A percentile compares a stretch with the other conserved stretches of the same genome.
Conservation (phyloP, 2,888 invertebrate species). For the Strigamia crassipes region DNA sequence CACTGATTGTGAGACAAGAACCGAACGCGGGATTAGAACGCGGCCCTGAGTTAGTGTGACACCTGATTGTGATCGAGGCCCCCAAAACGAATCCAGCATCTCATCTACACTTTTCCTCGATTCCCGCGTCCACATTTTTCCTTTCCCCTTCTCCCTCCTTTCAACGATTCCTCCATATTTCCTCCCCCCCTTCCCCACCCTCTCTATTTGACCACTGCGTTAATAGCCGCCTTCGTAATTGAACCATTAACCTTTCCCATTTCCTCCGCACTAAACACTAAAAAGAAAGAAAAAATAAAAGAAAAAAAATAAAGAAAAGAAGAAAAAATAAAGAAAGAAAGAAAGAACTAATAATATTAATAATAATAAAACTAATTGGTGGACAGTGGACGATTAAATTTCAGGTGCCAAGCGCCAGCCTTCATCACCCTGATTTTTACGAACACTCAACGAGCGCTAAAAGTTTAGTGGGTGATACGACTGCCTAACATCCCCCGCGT, state of each 20-base stretch:
- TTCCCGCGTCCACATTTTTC: not conserved
- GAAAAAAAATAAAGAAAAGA: no score
- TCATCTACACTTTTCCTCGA: conserved; percentile 5
- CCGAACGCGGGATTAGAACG: conserved; percentile 24
- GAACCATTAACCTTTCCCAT: not conserved
- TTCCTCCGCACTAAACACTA: no score
- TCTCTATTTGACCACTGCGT: not conserved
- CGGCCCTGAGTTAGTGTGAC: conserved; percentile 28
- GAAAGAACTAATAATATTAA: no score
- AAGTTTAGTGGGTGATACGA: conserved; percentile 11
- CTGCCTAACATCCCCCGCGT: not conserved
- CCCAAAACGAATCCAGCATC: conserved; percentile 3
- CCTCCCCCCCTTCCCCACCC: no score
- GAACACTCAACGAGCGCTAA: conserved; percentile 26
- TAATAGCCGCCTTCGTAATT: not conserved
- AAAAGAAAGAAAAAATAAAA: not conserved
- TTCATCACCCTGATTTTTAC: conserved; percentile 21
- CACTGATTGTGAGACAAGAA: conserved; percentile 37
- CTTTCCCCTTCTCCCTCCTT: not conserved
- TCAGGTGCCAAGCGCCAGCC: not conserved
- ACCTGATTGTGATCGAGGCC: conserved; percentile 13
- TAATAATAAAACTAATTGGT: not conserved
- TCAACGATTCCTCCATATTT: not conserved
- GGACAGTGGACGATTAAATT: conserved; percentile 24
- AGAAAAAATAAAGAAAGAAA: no score